phyloP scores from a whole-genome alignment of 1,140 invertebrate species.

The Glossosoma conforme region DNA sequence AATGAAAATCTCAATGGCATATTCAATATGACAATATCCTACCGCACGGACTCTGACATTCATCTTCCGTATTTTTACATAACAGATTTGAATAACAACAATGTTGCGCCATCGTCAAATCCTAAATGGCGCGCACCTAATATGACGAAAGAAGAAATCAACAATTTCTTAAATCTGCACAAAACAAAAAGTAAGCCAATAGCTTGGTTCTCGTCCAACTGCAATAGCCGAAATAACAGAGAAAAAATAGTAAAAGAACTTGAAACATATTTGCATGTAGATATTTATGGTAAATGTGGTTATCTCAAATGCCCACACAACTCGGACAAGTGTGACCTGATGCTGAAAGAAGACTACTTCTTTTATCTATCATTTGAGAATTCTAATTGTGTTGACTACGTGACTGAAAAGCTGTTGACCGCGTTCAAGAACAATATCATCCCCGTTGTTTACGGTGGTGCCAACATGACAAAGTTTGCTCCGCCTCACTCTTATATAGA shows the following conservation, averaged over 20 bases:
- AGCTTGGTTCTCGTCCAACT: slow-evolving; percentile 61
- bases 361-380: slow-evolving; percentile 66
- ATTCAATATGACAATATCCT: slow-evolving; percentile 62
- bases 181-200: slow-evolving; percentile 37
- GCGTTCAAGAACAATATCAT: slow-evolving; percentile 44
- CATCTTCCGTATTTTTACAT: slow-evolving; percentile 46
- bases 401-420: slow-evolving; percentile 56
- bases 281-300: slow-evolving; percentile 62
- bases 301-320: slow-evolving; percentile 33
- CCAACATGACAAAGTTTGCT: slow-evolving; percentile 51
- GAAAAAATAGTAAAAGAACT: slow-evolving; percentile 52
- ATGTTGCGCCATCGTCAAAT: slow-evolving; percentile 33
- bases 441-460: slow-evolving; percentile 54
- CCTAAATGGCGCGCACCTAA: slow-evolving; percentile 19
- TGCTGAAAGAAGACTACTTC: slow-evolving; percentile 50
- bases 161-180: slow-evolving; percentile 10
- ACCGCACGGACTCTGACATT: slow-evolving; percentile 59
- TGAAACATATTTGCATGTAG: slow-evolving; percentile 53
- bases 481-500: slow-evolving; percentile 56
- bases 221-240: slow-evolving; percentile 48
- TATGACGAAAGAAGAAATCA: background rate
- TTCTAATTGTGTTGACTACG: slow-evolving; percentile 50
- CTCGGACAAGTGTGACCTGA: slow-evolving; percentile 38
- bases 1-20: slow-evolving; percentile 35
- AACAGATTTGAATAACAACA: slow-evolving; percentile 29